Evolutionary conservation across 2,797 vertebrate genomes (phyloP), one percentile per base, ranked within the genome.

Genomic region (Psittacula derbiana): DNA sequence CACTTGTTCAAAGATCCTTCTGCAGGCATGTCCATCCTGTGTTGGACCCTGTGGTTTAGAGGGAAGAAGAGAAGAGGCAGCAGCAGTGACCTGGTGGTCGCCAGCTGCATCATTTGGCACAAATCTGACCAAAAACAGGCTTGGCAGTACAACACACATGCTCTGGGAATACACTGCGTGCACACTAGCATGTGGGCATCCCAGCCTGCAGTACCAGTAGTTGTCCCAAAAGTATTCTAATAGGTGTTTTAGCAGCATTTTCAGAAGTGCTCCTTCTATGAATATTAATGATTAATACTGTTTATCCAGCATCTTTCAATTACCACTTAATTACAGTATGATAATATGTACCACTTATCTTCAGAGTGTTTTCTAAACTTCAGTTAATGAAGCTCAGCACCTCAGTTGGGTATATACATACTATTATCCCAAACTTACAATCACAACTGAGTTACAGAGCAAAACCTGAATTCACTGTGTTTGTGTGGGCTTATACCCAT

Each of bases 301-400:
- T 96, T 97, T 97, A 94, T 94, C 91, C 84, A 96, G 85, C 85
- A 96, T 95, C 82, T 96, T 97, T 93, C 94, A 97, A 97, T 97
- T 97, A 95, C 90, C 55, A 96, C 80, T 78, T 95, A 95, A 97
- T 97, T 97, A 97, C 72, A 80, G 57, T 93, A 86, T 92, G 95
- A 95, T 95, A 94, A 96, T 91, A 92, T 64, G 49, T 95, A 78
- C 57, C 82, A 92, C 84, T 96, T 97, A 95, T 95, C 96, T 97
- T 91, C 82, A 50, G 91, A 93, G 91, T 87, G 84, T 80, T 95
- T 96, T 91, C 55, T 80, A 95, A 94, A 94, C 90, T 94, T 91
- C 88, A 91, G 91, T 52, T 94, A 94, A 95, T 96, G 94, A 96
- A 90, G 96, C 90, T 96, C 80, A 83, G 78, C 80, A 80, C 60